Conservation (phyloP, 2,113 vertebrate genomes). For the Myiopsitta monachus region DNA sequence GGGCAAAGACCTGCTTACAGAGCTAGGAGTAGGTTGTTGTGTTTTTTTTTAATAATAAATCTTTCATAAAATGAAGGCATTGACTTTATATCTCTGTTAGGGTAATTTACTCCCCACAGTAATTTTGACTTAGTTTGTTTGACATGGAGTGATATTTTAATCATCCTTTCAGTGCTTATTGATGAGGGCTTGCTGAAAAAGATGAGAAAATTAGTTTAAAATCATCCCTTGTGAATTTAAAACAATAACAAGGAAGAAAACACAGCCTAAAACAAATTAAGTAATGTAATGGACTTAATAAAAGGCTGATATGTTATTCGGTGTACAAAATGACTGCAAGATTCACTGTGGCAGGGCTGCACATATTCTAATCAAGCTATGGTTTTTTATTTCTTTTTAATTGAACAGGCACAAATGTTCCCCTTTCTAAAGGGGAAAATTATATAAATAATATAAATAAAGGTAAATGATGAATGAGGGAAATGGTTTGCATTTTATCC, state of each 20-base stretch:
- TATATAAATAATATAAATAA: too few species aligned
- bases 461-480: not conserved
- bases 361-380: not conserved
- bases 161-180: constrained; percentile 77
- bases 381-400: not conserved
- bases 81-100: constrained; percentile 72
- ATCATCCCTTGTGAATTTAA: constrained; percentile 74
- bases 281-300: constrained; percentile 62
- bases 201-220: constrained; percentile 80
- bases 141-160: constrained; percentile 78
- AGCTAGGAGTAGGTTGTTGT: not conserved
- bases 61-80: constrained; percentile 68
- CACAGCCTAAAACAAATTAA: constrained; percentile 69
- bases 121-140: constrained; percentile 77
- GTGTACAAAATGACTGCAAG: not conserved
- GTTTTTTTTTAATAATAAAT: constrained; percentile 55
- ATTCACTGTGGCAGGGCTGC: not conserved
- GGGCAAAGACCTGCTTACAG: constrained; percentile 34
- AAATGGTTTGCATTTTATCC: not conserved
- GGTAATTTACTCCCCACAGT: constrained; percentile 74
- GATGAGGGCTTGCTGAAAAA: constrained; percentile 73
- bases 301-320: constrained; percentile 37
- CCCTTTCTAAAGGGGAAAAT: too few species aligned
- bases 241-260: constrained; percentile 72
- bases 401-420: not conserved